phyloP scores from a whole-genome alignment of 2,888 invertebrate genomes.

The Luperina testacea region DNA sequence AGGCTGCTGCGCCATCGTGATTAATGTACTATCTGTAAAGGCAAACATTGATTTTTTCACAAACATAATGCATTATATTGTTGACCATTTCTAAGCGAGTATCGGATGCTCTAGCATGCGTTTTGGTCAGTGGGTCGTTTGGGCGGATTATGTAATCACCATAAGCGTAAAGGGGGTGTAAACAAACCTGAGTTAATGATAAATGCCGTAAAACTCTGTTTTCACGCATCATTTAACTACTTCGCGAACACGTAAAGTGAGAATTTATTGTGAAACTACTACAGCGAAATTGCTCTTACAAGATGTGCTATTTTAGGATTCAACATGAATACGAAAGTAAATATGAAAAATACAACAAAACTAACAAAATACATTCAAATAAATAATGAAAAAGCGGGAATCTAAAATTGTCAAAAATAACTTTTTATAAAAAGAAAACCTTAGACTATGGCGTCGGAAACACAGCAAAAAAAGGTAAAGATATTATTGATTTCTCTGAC shows the following conservation, averaged over 20 bases:
- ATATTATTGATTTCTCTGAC: conserved; percentile 60
- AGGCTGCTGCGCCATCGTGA: conserved; percentile 37
- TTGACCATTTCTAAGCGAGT: not conserved
- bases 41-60: conserved; percentile 5
- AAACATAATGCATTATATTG: not conserved
- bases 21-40: conserved; percentile 21
- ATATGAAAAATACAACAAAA: conserved; percentile 23
- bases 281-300: conserved; percentile 1
- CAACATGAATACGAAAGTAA: not conserved
- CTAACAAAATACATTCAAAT: conserved; percentile 62
- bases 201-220: not conserved
- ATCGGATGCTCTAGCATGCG: not conserved
- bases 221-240: not conserved
- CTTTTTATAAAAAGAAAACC: conserved; percentile 79
- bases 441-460: conserved; percentile 73
- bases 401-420: conserved; percentile 77
- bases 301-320: not conserved
- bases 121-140: not conserved
- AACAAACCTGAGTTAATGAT: not conserved
- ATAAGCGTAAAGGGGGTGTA: not conserved
- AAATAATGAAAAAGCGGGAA: conserved; percentile 77
- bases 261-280: not conserved
- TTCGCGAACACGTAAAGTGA: not conserved
- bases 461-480: conserved; percentile 68
- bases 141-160: conserved; percentile 28